phyloP scores from a whole-genome alignment of 2,113 vertebrate species.

The Malurus cyaneus region DNA sequence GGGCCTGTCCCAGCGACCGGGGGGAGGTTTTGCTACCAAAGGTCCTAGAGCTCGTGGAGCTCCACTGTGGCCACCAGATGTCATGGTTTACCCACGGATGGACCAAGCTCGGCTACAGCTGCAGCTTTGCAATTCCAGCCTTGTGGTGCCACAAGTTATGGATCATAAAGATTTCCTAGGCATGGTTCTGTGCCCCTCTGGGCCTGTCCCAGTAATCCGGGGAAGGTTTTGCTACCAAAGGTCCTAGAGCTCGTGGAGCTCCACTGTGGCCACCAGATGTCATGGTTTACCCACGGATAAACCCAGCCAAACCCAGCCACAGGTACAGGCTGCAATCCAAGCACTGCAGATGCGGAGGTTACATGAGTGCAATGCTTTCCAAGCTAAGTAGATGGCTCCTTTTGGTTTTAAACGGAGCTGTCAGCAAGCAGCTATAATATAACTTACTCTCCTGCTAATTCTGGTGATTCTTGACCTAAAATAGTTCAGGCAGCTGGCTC shows the following conservation, averaged over 20 bases:
- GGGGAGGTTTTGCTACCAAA: background rate
- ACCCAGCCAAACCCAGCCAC: background rate
- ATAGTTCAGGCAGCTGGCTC: background rate
- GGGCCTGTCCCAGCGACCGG: background rate
- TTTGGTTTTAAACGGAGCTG: background rate
- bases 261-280: no score
- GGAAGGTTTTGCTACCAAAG: no score
- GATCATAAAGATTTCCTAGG: no score
- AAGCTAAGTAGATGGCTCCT: background rate
- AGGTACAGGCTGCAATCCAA: no score
- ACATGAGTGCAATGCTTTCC: rapidly evolving
- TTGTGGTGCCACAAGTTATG: no score
- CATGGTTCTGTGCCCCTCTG: no score
- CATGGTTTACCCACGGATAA: no score
- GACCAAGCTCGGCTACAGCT: background rate
- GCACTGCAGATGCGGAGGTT: rapidly evolving
- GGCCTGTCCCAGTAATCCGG: no score
- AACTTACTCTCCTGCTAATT: background rate
- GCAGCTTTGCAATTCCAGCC: no score
- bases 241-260: no score
- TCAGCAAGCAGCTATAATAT: background rate
- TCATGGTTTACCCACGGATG: background rate
- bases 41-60: rapidly evolving
- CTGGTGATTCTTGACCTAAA: background rate
- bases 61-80: background rate